Conservation (phyloP, 2,797 vertebrate species). For the Glossophaga mutica region DNA sequence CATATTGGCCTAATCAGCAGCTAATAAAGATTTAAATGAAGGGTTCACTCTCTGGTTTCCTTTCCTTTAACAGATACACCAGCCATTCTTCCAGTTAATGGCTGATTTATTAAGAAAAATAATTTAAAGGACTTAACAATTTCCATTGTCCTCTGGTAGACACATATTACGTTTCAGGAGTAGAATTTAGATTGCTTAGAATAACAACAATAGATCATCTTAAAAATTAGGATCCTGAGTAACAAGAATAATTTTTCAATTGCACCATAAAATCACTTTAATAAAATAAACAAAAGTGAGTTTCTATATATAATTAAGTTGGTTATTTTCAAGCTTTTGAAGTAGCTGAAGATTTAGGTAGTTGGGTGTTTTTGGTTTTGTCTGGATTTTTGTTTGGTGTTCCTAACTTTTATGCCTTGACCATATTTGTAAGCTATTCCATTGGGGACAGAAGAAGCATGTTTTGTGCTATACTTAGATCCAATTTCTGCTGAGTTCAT, state of each 20-base stretch:
- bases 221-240: background rate
- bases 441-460: background rate
- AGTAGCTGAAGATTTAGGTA: background rate
- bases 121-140: constrained; percentile 29
- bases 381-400: background rate
- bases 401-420: background rate
- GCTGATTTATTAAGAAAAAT: constrained; percentile 54
- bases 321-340: constrained; percentile 4
- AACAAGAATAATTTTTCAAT: constrained; percentile 10
- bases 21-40: constrained; percentile 67
- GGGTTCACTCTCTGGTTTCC: background rate
- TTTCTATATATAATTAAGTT: background rate
- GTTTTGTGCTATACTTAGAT: background rate
- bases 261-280: background rate
- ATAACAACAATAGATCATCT: background rate
- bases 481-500: background rate
- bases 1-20: constrained; percentile 49
- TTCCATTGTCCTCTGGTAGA: background rate
- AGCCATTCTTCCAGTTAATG: constrained; percentile 17
- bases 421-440: background rate
- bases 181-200: background rate
- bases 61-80: background rate
- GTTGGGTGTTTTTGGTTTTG: background rate
- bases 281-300: background rate
- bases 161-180: background rate